A percentile compares a stretch with the other conserved stretches of the same genome.
Conservation (phyloP, 1,140 invertebrate genomes). For the Popillia japonica region DNA sequence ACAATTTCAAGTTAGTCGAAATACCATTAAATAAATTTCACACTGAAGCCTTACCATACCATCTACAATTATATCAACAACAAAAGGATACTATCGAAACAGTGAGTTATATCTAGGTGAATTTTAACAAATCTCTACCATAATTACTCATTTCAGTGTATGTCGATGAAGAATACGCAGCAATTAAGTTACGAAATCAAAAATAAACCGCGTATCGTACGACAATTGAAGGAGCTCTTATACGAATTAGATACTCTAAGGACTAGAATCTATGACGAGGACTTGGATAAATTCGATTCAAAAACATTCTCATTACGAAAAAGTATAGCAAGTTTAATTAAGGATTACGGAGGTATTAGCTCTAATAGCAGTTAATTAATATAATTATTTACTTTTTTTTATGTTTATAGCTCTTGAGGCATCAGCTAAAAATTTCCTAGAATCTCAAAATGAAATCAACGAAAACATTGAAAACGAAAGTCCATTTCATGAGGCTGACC, state of each 20-base stretch:
- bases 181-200: constrained; percentile 63
- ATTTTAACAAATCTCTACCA: background rate
- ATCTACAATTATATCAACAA: constrained; percentile 71
- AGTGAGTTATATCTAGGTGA: constrained; percentile 59
- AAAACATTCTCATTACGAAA: constrained; percentile 68
- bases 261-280: constrained; percentile 68
- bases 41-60: constrained; percentile 77
- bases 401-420: constrained; percentile 48
- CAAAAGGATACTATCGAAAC: constrained; percentile 75
- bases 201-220: constrained; percentile 66
- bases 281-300: constrained; percentile 71
- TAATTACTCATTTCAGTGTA: constrained; percentile 42
- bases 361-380: too few species aligned
- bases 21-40: constrained; percentile 79
- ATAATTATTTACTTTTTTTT: background rate
- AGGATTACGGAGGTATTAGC: constrained; percentile 43
- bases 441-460: constrained; percentile 37
- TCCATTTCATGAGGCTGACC: constrained; percentile 51
- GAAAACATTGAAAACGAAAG: constrained; percentile 41
- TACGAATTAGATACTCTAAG: constrained; percentile 75
- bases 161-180: constrained; percentile 45
- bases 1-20: constrained; percentile 75
- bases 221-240: constrained; percentile 73
- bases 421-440: constrained; percentile 36
- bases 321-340: constrained; percentile 42